Base-by-base conservation (phyloP, 2,113 vertebrate species). In the Stigmatopora nigra region DNA sequence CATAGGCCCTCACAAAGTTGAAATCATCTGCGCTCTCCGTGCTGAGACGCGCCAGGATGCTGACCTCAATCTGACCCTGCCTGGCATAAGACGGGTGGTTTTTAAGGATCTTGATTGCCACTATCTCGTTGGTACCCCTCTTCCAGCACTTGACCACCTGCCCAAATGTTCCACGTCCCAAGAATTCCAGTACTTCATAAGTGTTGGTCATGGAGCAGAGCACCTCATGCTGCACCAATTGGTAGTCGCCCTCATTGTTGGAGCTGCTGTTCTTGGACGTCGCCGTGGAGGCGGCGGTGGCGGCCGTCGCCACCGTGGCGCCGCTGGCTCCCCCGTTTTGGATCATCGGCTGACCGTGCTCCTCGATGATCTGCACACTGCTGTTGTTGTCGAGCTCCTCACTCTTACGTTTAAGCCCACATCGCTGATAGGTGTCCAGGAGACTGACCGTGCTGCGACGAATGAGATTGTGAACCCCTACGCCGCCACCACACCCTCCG, bases 121-220 rank as follows among this genome's bases (percentile, higher is more conserved):
- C 97, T 19, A 99, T 98, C 81, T 99, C 97, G 6, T 95, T 99
- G 84, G 97, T 99, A 81, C 97, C 97, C 77, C 96, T 90, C 78
- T 99, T 99, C 97, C 97, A 99, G 90, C 95, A 97, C 87, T 99
- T 99, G 8, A 99, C 96, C 87, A 99, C 97, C 81, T 99, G 97
- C 63, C 97, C 97, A 0, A 99, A 99, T 11, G 97, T 99, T 57
- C 97, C 97, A 19, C 97, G 89, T 58, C 97, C 97, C 82, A 99
- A 82, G 87, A 99, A 99, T 81, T 99, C 97, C 79, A 99, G 82
- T 65, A 99, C 97, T 76, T 99, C 96, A 0, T 99, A 98, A 0
- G 95, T 99, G 88, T 98, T 99, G 88, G 96, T 99, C 94, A 99
- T 99, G 84, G 97, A 99, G 91, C 96, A 98, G 72, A 99, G 93